Base-by-base conservation (phyloP, 2,113 vertebrate species). In the Lepus americanus region DNA sequence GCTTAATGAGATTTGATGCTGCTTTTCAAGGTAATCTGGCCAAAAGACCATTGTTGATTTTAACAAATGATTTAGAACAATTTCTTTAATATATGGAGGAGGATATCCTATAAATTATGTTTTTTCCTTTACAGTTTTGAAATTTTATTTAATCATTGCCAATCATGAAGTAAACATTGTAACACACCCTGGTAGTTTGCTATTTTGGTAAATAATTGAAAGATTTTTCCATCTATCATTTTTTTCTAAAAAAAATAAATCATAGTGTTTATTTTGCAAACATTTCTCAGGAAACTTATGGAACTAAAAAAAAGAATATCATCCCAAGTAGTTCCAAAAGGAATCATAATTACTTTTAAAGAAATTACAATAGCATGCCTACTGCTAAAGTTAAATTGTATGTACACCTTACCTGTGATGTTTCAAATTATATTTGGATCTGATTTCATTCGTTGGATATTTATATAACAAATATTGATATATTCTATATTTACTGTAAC, bases 11-110 rank as follows among this genome's bases (percentile, higher is more conserved):
- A 5, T 17, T 25, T 63, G 29, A 61, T 59, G 19, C 64, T 70
- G 77, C 44, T 82, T 25, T 67, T 49, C 39, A 84, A 33, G 79
- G 39, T 39, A 22, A 64, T 19, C 4, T 63, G 36, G 4, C 25
- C n/a, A 59, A 90, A 89, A 80, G n/a, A 39, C n/a, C 16, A 49
- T 20, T 31, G n/a, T 12, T 88, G 29, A 84, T 1, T 80, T 87
- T 84, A 90, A 44, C 23, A 95, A 79, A 67, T 72, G 5, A 92
- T 77, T 90, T 67, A 78, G 10, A 29, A 55, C 51, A 59, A 59
- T 69, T 84, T 83, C 23, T 77, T 67, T 73, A 59, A 59, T 67
- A 72, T 19, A n/a, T 33, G 11, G 1, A 72, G 39, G 13, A 66
- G 63, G 17, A 72, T 85, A 53, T 14, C 3, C 20, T 55, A 64